phyloP scores from a whole-genome alignment of 1,140 invertebrate genomes.

The Diachasma alloeum region DNA sequence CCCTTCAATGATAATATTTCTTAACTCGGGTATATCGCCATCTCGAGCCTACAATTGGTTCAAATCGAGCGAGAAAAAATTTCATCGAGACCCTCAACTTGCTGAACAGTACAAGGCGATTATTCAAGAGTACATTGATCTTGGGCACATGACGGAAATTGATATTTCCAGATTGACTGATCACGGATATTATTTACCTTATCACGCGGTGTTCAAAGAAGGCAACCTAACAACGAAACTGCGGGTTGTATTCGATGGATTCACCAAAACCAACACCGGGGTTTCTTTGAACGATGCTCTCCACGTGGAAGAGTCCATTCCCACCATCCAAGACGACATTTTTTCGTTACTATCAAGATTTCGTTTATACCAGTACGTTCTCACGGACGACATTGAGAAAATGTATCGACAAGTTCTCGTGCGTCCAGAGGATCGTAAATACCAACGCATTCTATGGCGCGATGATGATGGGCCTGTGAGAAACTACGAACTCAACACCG shows the following conservation, averaged over 20 bases:
- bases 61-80: constrained; percentile 13
- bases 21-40: constrained; percentile 7
- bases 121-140: constrained; percentile 37
- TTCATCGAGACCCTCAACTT: constrained; percentile 12
- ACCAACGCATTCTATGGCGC: not conserved
- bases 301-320: not conserved
- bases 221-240: constrained; percentile 36
- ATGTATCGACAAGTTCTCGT: not conserved
- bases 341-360: not conserved
- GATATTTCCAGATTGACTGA: not conserved
- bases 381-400: not conserved
- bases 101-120: constrained; percentile 11
- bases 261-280: constrained; percentile 25
- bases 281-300: constrained; percentile 11
- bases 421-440: not conserved
- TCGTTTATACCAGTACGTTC: not conserved
- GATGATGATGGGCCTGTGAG: not conserved
- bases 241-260: constrained; percentile 43
- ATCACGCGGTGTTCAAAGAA: constrained; percentile 40
- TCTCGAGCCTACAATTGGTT: constrained; percentile 1
- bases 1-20: constrained; percentile 35
- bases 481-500: not conserved
- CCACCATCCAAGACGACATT: constrained; percentile 3
- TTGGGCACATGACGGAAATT: not conserved
- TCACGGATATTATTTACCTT: constrained; percentile 37